Conservation (phyloP, 2,888 invertebrate species). For the Phengaris alcon region DNA sequence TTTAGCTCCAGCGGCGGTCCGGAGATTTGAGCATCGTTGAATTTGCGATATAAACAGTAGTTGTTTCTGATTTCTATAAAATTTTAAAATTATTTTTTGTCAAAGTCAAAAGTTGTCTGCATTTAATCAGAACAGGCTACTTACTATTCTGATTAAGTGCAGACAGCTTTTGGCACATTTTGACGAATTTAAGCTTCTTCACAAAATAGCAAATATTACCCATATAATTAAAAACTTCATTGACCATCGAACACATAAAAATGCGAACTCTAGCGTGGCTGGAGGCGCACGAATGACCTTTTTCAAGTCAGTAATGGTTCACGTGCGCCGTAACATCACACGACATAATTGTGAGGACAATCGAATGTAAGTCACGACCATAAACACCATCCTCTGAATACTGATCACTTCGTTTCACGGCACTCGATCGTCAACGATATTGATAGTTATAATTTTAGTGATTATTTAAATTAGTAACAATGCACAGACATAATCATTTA, state of each 20-base stretch:
- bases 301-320: slow-evolving; percentile 49
- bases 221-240: background rate
- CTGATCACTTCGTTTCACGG: slow-evolving; percentile 44
- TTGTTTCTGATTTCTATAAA: no score
- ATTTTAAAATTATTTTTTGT: no score
- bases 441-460: slow-evolving; percentile 31
- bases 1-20: background rate
- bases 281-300: slow-evolving; percentile 21
- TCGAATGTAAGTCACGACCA: slow-evolving; percentile 68
- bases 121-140: no score
- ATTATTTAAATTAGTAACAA: slow-evolving; percentile 43
- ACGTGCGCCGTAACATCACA: slow-evolving; percentile 64
- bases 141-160: no score
- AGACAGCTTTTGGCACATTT: background rate
- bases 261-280: background rate
- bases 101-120: no score
- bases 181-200: background rate
- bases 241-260: slow-evolving; percentile 2
- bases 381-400: slow-evolving; percentile 60
- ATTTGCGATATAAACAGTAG: background rate
- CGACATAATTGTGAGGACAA: slow-evolving; percentile 67
- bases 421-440: background rate
- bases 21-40: background rate
- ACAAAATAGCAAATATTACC: background rate
- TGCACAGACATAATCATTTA: no score